Evolutionary conservation across 2,113 vertebrate genomes (phyloP).

Genomic region (Microtus oregoni): DNA sequence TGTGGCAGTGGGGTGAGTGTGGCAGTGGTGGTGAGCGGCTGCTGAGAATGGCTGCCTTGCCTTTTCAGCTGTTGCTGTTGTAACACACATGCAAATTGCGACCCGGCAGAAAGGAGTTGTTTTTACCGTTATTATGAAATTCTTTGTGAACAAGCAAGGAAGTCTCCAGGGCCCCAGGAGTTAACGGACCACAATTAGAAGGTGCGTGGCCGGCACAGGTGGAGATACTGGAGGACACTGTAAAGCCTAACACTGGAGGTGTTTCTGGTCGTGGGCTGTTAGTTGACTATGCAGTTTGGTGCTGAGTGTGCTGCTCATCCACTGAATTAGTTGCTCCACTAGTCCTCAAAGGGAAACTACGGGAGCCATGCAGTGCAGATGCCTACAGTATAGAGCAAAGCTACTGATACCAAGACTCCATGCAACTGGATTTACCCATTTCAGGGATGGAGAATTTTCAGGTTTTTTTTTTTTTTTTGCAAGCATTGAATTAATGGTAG

Average conservation of each 20-base stretch:
- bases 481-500: neutral
- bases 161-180: neutral
- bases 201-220: neutral
- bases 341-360: neutral
- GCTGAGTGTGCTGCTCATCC: neutral
- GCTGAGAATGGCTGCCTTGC: neutral
- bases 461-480: neutral
- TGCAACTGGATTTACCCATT: neutral
- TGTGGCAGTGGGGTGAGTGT: too few relatives aligned
- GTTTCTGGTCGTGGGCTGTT: neutral
- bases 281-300: rapidly evolving
- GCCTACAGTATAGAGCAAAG: neutral
- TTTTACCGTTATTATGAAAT: neutral
- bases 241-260: too few relatives aligned
- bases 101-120: rapidly evolving
- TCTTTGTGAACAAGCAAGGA: neutral
- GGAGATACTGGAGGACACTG: neutral
- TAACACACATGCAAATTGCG: rapidly evolving
- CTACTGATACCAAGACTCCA: neutral
- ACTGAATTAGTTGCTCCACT: neutral
- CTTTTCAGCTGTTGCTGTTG: neutral
- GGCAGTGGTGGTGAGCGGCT: neutral
- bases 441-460: neutral
- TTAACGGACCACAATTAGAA: neutral
- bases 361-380: neutral